Conservation (phyloP, 1,140 invertebrate species). For the Drosophila willistoni region DNA sequence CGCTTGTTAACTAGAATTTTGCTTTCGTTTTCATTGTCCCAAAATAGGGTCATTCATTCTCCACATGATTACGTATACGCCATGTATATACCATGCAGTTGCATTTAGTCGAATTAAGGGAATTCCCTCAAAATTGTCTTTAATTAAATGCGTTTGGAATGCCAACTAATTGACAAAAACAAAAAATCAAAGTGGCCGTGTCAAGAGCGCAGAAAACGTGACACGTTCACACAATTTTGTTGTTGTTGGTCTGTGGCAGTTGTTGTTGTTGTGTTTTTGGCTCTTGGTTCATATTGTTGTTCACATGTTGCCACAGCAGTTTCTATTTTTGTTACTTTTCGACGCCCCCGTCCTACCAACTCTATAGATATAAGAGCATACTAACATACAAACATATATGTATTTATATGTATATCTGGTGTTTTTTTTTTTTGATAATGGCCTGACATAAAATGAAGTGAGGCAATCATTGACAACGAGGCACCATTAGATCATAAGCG, state of each 20-base stretch:
- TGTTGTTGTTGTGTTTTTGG: conserved; percentile 28
- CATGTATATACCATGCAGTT: conserved; percentile 2
- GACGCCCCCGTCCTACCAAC: conserved; percentile 19
- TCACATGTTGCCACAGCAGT: conserved; percentile 63
- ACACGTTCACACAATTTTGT: conserved; percentile 59
- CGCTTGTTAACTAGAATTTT: conserved; percentile 12
- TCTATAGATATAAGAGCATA: neutral
- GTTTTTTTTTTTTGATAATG: conserved; percentile 48
- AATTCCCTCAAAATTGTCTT: conserved; percentile 10
- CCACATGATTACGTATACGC: conserved; percentile 10
- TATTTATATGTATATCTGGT: neutral
- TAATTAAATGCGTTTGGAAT: conserved; percentile 20
- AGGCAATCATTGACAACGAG: conserved; percentile 57
- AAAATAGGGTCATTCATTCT: conserved; percentile 49
- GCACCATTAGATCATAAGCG: conserved; percentile 71
- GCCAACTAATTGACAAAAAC: conserved; percentile 13
- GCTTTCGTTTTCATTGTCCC: conserved; percentile 17
- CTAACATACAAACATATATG: neutral
- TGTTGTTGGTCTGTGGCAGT: conserved; percentile 22
- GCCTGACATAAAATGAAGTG: conserved; percentile 49
- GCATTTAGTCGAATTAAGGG: neutral
- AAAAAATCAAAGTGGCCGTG: conserved; percentile 8
- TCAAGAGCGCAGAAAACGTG: conserved; percentile 44
- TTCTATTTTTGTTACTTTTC: conserved; percentile 52
- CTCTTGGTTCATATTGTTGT: conserved; percentile 18